phyloP scores from a whole-genome alignment of 2,113 vertebrate species.

The Pollimyrus isidori region DNA sequence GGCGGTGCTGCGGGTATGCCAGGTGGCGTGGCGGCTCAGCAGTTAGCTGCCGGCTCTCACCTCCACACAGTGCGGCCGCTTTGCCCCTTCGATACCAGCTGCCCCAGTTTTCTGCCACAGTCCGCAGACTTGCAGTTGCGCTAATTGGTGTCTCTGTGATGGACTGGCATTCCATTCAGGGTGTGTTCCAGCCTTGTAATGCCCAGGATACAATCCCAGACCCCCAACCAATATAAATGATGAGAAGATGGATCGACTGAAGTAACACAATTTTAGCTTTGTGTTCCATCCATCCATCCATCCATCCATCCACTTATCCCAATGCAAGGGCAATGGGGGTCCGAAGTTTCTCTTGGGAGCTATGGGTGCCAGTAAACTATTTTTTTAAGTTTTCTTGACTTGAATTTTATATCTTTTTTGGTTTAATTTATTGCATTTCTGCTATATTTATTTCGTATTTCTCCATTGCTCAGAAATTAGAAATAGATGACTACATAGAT shows the following conservation, averaged over 20 bases:
- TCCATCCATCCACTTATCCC: not conserved
- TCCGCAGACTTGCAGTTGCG: not conserved
- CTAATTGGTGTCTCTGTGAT: not conserved
- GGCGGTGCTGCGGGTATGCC: fast-evolving
- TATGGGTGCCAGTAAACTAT: not conserved
- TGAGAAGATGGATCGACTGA: not conserved
- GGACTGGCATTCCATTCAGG: not conserved
- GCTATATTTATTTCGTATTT: not conserved
- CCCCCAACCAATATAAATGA: not conserved
- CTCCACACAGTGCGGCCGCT: not conserved
- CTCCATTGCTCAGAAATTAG: not conserved
- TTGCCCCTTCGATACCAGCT: not conserved
- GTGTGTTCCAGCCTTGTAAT: no score
- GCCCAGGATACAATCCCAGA: not conserved
- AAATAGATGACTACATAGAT: not conserved
- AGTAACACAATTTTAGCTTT: not conserved
- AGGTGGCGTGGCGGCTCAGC: not conserved
- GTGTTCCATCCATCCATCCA: not conserved
- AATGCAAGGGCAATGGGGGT: not conserved
- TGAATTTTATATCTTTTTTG: not conserved
- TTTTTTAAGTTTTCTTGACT: not conserved
- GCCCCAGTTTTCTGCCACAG: not conserved
- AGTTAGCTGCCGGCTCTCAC: not conserved
- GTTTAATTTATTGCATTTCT: not conserved
- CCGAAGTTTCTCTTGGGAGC: not conserved